Evolutionary conservation across 30 jellyfish, hydroid and myxozoan genomes (phyloP), one percentile per base, ranked within the genome.

Genomic region (Cassiopea andromeda): DNA sequence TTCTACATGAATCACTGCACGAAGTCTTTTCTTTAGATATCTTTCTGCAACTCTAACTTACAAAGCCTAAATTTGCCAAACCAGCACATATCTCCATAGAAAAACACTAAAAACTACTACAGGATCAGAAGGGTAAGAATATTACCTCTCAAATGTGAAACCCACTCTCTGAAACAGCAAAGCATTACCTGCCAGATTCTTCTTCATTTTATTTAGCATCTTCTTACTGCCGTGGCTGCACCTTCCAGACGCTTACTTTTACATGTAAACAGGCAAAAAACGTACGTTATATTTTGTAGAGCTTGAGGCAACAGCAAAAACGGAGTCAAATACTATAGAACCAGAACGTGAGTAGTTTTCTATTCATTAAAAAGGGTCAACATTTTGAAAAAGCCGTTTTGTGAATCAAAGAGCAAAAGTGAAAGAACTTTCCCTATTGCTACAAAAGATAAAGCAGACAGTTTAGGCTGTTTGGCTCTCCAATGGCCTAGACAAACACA

Each of bases 301-400:
- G 79, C 76, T 67, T 8, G 79, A 12, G 27, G 15, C 54, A 70
- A 19, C 79, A n/a, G 79, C n/a, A 5, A 70, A 7, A 43, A 70
- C 79, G 15, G 79, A 70, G 27, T 18, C 79, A 10, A 70, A 70
- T 15, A 54, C 79, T 7, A 54, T 5, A 7, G 1, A 5, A 15
- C 57, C 57, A 12, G 79, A 70, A 75, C 85, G 69, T 75, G 69
- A 47, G 85, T 75, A 7, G 1, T 2, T 64, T 64, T 64, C 19
- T 5, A 64, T 27, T 27, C 38, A 27, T 27, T 27, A 27, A 27
- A 27, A 27, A 27, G 38, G 38, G 38, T 27, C 38, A 27, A 27
- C 38, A 27, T 27, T 27, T 27, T 27, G 38, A 27, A 27, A 27
- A 27, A 27, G 38, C 38, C 38, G 38, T 27, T 27, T 27, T 27